Evolutionary conservation across 2,888 invertebrate species (phyloP).

Genomic region (Caenorhabditis panamensis): DNA sequence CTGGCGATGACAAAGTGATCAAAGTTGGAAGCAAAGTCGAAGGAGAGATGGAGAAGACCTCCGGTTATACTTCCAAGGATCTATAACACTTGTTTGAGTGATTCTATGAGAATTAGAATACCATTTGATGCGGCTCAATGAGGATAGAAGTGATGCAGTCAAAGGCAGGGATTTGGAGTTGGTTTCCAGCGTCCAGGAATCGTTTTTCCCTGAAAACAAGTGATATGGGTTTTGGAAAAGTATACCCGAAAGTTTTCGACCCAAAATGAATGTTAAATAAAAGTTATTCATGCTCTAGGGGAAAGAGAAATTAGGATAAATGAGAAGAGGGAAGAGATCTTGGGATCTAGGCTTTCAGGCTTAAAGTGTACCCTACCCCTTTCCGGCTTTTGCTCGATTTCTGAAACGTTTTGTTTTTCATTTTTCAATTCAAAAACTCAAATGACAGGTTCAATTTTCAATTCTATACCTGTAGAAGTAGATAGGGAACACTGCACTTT

Average conservation of each 20-base stretch:
- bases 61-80: conserved; percentile 67
- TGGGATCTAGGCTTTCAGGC: no score
- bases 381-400: conserved; percentile 56
- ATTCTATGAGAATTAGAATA: conserved; percentile 5
- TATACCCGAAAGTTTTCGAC: no score
- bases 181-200: conserved; percentile 67
- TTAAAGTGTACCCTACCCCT: conserved; percentile 34
- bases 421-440: no score
- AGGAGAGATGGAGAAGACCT: conserved; percentile 66
- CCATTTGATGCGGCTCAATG: conserved; percentile 66
- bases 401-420: conserved; percentile 46
- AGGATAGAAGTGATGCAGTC: conserved; percentile 65
- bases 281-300: conserved; percentile 14
- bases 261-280: conserved; percentile 8
- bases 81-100: conserved; percentile 19
- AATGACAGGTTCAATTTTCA: no score
- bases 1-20: conserved; percentile 66
- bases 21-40: conserved; percentile 61
- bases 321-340: conserved; percentile 28
- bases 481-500: conserved; percentile 65
- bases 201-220: conserved; percentile 69
- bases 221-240: neutral
- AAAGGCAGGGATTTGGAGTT: conserved; percentile 61
- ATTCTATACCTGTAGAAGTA: conserved; percentile 68
- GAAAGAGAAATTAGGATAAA: neutral